Evolutionary conservation across 2,113 vertebrate genomes (phyloP), one percentile per base, ranked within the genome.

Genomic region (Vulpes lagopus): DNA sequence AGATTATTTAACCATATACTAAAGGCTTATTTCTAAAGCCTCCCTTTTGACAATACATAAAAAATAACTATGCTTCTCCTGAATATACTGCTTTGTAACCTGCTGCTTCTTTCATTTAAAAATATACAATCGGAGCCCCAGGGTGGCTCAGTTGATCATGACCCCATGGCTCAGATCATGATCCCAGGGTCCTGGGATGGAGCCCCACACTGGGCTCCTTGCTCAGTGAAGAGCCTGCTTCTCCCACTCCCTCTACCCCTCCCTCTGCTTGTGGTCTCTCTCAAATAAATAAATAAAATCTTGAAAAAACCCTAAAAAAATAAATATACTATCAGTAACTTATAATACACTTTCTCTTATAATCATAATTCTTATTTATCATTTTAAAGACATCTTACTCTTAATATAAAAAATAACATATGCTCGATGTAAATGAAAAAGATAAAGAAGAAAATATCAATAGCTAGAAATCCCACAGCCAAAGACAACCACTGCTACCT

Each of bases 331-430:
- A 69, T 38, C 11, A 14, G 11, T 76, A 27, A 35, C 59, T 74
- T 49, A 76, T 8, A 49, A 76, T 27, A 76, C 43, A 78, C n/a
- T 83, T 60, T 74, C 30, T 69, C 11, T 93, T 89, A 5, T 25
- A 87, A 60, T 93, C 83, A 5, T 25, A 87, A 60, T 27, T 30
- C 23, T 49, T 49, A 38, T 82, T 59, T 59, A 93, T 62, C 20
- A n/a, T 62, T n/a, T 90, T 94, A 71, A 90, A 84, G 85, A 8
- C 16, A 51, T 78, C 60, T 65, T 27, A 9, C 3, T 57, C 35
- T 83, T 14, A 86, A 25, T 95, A 53, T 80, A 59, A 43, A 91
- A 94, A 71, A 62, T n/a, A 80, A 92, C 4, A 35, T n/a, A 84
- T 14, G 25, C 5, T 71, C 25, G 62, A 60, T 69, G 30, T 51